A percentile compares a stretch with the other conserved stretches of the same genome.
Conservation (phyloP, 2,797 vertebrate genomes). For the Syngnathus rostellatus region DNA sequence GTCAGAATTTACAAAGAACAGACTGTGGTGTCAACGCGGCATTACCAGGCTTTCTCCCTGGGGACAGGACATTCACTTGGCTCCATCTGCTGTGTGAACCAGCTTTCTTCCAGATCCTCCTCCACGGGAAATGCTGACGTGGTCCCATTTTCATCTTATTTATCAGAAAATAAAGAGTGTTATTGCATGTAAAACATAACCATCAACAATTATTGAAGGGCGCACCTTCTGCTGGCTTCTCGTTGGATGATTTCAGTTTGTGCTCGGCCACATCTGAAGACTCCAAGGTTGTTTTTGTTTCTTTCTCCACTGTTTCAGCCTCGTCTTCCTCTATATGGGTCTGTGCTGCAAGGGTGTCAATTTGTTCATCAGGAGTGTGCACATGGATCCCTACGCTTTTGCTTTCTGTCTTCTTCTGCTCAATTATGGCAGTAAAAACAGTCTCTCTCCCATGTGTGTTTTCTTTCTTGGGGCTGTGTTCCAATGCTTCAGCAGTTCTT, state of each 20-base stretch:
- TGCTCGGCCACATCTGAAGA: conserved; percentile 4
- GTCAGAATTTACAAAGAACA: not conserved
- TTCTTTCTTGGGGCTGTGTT: conserved; percentile 10
- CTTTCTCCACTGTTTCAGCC: not conserved
- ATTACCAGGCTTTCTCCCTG: conserved; percentile 43
- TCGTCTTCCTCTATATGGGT: not conserved
- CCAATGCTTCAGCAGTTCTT: conserved; percentile 20
- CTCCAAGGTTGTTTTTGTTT: not conserved
- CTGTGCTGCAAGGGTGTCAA: not conserved
- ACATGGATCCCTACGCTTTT: not conserved
- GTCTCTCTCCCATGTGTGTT: not conserved
- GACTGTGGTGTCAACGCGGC: not conserved
- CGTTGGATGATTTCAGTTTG: conserved; percentile 1
- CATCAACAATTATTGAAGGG: not conserved
- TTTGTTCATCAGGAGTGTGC: not conserved
- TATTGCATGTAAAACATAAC: not conserved
- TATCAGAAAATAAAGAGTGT: not conserved
- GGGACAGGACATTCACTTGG: conserved; percentile 4
- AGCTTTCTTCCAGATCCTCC: conserved; percentile 55
- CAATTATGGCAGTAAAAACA: conserved; percentile 38
- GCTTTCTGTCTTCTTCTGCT: conserved; percentile 19
- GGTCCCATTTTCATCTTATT: not conserved
- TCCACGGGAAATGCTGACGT: conserved; percentile 18
- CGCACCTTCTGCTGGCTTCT: conserved; percentile 21
- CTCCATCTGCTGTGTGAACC: conserved; percentile 69